Base-by-base conservation (phyloP, 2,888 invertebrate species). In the Noctua janthina region DNA sequence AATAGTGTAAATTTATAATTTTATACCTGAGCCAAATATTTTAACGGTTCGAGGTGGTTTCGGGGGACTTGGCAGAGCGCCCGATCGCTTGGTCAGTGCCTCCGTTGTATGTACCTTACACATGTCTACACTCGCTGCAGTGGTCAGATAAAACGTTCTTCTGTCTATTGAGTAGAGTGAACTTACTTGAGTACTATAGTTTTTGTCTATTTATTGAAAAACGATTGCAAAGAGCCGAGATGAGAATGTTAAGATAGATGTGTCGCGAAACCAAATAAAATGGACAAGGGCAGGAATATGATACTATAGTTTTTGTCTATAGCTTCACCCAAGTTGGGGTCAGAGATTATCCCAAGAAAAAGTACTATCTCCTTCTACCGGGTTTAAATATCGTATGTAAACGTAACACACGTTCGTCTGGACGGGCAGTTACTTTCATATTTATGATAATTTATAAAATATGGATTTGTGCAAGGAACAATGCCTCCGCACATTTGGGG, bases 51-150 rank as follows among this genome's bases (percentile, higher is more conserved):
- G 43, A 59, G 29, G 49, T 64, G 20, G 49, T 66, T 62, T 70
- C 29, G 39, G 46, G 59, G 49, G 79, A 74, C 43, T 86, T 87
- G 88, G 88, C 88, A 85, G 68, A 43, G 43, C 82, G 88, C 86
- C 86, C 79, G 71, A 54, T 76, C 20, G 76, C 79, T 49, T 88
- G 75, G 85, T 76, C 79, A 79, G 76, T 74, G 82, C 73, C 67
- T 84, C 59, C 64, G 49, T 78, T 77, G 68, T 46, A 73, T 82
- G 68, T 83, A 64, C 51, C 39, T 39, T 72, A 54, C 87, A 87
- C 29, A 78, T 64, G 69, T 74, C 74, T 77, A 72, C 17, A 77
- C 54, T 10, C 39, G 54, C n/a, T 83, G 83, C 74, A 84, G 46
- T 77, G 78, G 54, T 35, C 66, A 15, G 54, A 73, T 76, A 66